Conservation (phyloP, 2,797 vertebrate species). For the Rhynchonycteris naso region DNA sequence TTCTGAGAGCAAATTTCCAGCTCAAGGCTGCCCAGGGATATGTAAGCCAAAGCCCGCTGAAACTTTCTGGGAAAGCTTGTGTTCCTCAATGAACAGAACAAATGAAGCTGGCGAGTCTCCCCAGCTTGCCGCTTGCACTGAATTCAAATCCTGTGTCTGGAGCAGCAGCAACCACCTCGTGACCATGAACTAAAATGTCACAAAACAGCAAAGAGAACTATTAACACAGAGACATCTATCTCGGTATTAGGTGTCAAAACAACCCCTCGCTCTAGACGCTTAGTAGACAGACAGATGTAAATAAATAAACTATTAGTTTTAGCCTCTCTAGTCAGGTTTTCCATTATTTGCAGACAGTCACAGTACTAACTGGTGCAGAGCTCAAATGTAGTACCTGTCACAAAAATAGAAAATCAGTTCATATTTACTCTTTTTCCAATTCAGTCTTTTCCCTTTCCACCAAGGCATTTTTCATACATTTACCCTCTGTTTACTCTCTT, state of each 20-base stretch:
- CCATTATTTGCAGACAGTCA: neutral
- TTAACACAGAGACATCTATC: neutral
- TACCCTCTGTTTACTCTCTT: neutral
- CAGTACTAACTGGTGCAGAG: neutral
- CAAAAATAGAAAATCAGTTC: neutral
- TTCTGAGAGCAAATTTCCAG: conserved; percentile 19
- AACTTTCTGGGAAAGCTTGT: neutral
- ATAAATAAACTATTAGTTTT: neutral
- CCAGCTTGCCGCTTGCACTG: neutral
- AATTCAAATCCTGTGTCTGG: neutral
- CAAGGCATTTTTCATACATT: neutral
- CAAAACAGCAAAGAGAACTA: neutral
- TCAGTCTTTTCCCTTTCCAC: neutral
- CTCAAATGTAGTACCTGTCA: neutral
- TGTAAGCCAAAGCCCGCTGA: neutral
- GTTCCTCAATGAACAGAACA: neutral
- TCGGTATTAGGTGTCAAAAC: neutral
- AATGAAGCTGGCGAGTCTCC: neutral
- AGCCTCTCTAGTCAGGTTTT: neutral
- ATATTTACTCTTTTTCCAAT: neutral
- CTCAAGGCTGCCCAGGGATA: neutral
- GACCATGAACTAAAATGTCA: neutral
- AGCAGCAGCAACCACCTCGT: neutral
- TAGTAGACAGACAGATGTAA: neutral
- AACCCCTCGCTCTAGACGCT: neutral